phyloP scores from a whole-genome alignment of 2,113 vertebrate genomes.

The Andinoacara biseriatus region DNA sequence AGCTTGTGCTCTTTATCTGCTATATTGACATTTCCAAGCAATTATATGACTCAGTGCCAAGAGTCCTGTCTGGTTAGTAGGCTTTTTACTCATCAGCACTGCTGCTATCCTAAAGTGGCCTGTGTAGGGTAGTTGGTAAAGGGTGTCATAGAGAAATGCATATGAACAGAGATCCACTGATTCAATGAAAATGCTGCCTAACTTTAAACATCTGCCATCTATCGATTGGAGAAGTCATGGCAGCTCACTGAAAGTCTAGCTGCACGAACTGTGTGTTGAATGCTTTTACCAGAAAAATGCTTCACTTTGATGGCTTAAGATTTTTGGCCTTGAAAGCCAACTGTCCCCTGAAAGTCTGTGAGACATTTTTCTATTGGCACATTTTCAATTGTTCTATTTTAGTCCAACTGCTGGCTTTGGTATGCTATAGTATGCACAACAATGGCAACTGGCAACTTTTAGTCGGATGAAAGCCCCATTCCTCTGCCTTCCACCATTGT shows the following conservation, averaged over 20 bases:
- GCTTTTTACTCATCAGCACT: constrained; percentile 10
- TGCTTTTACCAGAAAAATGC: constrained; percentile 9
- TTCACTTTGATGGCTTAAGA: constrained; percentile 28
- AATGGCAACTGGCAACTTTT: constrained; percentile 45
- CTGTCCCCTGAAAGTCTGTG: constrained; percentile 21
- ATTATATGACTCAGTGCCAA: constrained; percentile 25
- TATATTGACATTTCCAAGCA: constrained; percentile 55
- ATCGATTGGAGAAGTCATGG: background rate
- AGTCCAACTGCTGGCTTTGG: constrained; percentile 28
- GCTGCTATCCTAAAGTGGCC: background rate
- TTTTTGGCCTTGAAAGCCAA: constrained; percentile 8
- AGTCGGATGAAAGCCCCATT: constrained; percentile 54
- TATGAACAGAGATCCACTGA: background rate
- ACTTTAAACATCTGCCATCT: background rate
- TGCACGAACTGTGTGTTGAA: background rate
- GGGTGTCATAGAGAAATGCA: background rate
- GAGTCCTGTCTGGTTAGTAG: constrained; percentile 11
- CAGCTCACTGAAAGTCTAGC: background rate
- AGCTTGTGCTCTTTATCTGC: constrained; percentile 51
- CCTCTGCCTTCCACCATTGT: constrained; percentile 46
- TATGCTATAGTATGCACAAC: constrained; percentile 23
- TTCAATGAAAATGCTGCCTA: background rate
- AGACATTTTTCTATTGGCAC: constrained; percentile 44
- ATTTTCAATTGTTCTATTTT: constrained; percentile 44
- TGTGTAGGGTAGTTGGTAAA: background rate